A percentile compares a stretch with the other conserved stretches of the same genome.
phyloP scores from a whole-genome alignment of 2,797 vertebrate species.

The Poecilia picta region DNA sequence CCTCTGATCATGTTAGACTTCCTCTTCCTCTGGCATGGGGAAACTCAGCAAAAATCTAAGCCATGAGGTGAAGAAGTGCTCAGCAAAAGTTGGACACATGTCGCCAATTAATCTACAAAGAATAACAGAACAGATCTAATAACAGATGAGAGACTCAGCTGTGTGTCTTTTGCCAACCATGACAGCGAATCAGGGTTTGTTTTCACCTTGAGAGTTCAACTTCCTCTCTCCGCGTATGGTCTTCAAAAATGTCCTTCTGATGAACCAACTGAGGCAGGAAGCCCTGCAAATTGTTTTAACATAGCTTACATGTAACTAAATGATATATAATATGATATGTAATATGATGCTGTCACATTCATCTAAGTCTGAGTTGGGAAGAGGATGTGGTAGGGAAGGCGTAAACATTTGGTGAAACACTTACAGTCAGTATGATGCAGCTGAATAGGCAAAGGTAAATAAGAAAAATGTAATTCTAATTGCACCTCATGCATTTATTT shows the following conservation, averaged over 20 bases:
- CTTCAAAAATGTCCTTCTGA: constrained; percentile 1
- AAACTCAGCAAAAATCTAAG: constrained; percentile 37
- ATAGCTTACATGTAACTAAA: background rate
- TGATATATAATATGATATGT: too few species aligned
- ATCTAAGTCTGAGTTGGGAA: background rate
- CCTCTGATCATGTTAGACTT: constrained; percentile 35
- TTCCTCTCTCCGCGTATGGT: background rate
- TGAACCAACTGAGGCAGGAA: background rate
- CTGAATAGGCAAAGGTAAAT: background rate
- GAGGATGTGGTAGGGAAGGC: background rate
- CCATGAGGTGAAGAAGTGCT: constrained; percentile 35
- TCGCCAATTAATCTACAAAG: constrained; percentile 23
- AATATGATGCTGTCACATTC: background rate
- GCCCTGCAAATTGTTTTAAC: background rate
- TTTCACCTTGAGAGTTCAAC: background rate
- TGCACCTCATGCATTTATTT: background rate
- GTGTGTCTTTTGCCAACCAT: background rate
- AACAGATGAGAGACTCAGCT: background rate
- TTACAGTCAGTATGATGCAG: too few species aligned
- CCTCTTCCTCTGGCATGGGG: constrained; percentile 19
- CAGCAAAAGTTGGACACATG: constrained; percentile 27
- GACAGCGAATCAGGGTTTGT: background rate
- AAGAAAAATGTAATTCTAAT: background rate
- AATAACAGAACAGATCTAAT: constrained; percentile 21
- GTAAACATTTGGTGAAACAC: background rate